These are phyloP conservation scores for Lasioglossum morio DNA, from an alignment of 2,888 invertebrate species.

Conservation along the genomic window DNA sequence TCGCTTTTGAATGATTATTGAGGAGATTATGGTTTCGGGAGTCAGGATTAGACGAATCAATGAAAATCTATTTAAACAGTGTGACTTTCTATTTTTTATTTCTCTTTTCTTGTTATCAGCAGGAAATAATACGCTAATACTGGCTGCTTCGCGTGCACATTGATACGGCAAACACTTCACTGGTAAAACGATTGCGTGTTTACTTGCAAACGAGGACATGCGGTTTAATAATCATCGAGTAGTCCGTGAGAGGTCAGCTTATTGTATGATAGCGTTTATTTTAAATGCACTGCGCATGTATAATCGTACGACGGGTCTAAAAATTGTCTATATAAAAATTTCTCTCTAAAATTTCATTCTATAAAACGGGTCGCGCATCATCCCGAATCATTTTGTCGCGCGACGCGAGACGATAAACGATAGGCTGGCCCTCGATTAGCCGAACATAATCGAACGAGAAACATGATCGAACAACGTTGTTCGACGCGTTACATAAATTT, in stretches of 20 bases:
- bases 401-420: neutral
- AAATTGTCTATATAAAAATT: slow-evolving; percentile 56
- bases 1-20: neutral
- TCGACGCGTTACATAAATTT: neutral
- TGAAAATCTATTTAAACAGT: neutral
- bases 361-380: slow-evolving; percentile 41
- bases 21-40: neutral
- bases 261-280: slow-evolving; percentile 13
- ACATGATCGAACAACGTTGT: neutral
- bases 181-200: slow-evolving; percentile 28
- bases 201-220: slow-evolving; percentile 19
- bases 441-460: neutral
- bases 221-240: slow-evolving; percentile 2
- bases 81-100: slow-evolving; percentile 25
- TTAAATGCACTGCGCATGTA: slow-evolving; percentile 32
- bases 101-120: slow-evolving; percentile 9
- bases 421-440: neutral
- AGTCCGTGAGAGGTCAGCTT: slow-evolving; percentile 26
- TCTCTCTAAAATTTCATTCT: slow-evolving; percentile 34
- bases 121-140: slow-evolving; percentile 27
- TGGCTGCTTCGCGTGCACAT: slow-evolving; percentile 18
- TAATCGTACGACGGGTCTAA: slow-evolving; percentile 22
- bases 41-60: neutral
- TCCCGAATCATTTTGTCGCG: neutral
- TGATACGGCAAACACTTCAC: slow-evolving; percentile 35